Base-by-base conservation (phyloP, 2,888 invertebrate species). In the Flexamia atlantica region DNA sequence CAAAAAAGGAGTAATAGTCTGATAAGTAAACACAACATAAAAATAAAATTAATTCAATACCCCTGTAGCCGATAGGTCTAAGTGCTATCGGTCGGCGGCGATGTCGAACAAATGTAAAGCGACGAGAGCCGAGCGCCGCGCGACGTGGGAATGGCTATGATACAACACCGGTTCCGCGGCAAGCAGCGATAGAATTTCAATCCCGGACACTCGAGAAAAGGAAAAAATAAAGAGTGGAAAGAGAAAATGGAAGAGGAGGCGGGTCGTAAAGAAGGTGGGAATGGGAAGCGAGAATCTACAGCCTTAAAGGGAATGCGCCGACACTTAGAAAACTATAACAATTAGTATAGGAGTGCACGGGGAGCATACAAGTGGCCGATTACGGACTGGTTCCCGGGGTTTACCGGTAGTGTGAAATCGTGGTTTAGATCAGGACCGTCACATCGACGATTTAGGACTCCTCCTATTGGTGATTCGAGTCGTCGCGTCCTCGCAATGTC, bases 261-360 rank as follows among this genome's bases (percentile, higher is more conserved):
- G 64, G 42, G 25, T 23, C 57, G 25, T 64, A 82, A 68, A 70
- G 46, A 76, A 76, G 23, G 76, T 50, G 70, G 82, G 68, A 82
- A 70, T 20, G 53, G 81, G 82, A 82, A 72, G 82, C 70, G 72
- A 72, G 30, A 50, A 79, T 17, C 57, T 64, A 72, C 4, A 20
- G 40, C 42, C 72, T 40, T 72, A 72, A 72, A 72, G 72, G 64
- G 70, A 36, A 36, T 36, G 70, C 12, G 70, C 70, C 42, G 76
- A 76, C 79, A 57, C 79, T 79, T 79, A 79, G 79, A 79, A 79
- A 79, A 53, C 79, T 57, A 79, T 79, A 79, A 79, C 79, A 79
- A 79, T 79, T 79, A 79, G 79, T 57, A 53, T 79, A 50, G 36
- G 36, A 57, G 32, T 50, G 57, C 32, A 20, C 57, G 32, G 36